Base-by-base conservation (phyloP, 2,888 invertebrate genomes). In the Eupithecia exiguata region DNA sequence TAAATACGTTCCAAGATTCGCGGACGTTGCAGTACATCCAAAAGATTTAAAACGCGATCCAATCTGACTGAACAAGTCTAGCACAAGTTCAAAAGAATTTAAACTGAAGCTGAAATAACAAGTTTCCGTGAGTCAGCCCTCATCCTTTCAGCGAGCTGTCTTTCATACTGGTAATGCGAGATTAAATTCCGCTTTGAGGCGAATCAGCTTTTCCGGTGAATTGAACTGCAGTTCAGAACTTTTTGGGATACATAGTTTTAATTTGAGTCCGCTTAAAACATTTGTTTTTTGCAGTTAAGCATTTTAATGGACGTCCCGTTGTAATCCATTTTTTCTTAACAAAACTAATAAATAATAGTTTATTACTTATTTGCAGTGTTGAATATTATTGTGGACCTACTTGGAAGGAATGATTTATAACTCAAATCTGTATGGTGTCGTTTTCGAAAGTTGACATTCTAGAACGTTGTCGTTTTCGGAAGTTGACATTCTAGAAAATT, bases 131-230 rank as follows among this genome's bases (percentile, higher is more conserved):
- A 62, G 36, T 68, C 68, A 62, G 67, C 58, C 58, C 68, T 68
- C 63, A 62, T 70, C 68, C 63, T 71, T 70, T 68, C 68, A 70
- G 40, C 70, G 35, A 49, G n/a, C 6, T 68, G 63, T 62, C 40
- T 71, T 68, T 72, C 40, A 65, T 68, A 68, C 65, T 65, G 58
- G 40, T 40, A 66, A 66, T 66, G 38, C 21, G 66, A 40, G 66
- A 66, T 66, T 66, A 66, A 66, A 66, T 25, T 66, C 40, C n/a
- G 40, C 40, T 66, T 38, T 66, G 66, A 66, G 38, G 63, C 0
- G 36, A 66, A n/a, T 25, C 30, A 62, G 35, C 40, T 16, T 66
- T 65, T 65, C 35, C 40, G 38, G 6, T 40, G 12, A 14, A 38
- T 43, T 5, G 21, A 66, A 66, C 21, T 66, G 14, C 43, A 25